Evolutionary conservation across 1,140 invertebrate genomes (phyloP).

Genomic region (Halictus rubicundus): DNA sequence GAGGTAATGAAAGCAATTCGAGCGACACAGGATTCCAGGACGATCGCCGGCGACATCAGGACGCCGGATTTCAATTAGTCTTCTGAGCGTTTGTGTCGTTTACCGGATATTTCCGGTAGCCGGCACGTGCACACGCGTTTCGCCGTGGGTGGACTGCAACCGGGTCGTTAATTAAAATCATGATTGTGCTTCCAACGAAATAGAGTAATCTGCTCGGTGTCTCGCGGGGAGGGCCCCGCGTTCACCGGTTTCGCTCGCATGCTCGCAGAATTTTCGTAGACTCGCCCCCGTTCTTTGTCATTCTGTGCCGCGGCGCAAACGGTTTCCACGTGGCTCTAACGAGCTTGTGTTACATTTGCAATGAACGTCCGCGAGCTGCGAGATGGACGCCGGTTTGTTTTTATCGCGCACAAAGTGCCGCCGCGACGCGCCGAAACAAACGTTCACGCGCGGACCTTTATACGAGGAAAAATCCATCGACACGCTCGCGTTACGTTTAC

Average conservation of each 20-base stretch:
- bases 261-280: too few species aligned
- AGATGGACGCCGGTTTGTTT: neutral
- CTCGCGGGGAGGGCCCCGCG: neutral
- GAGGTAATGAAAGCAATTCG: neutral
- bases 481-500: slow-evolving; percentile 8
- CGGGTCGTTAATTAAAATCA: slow-evolving; percentile 61
- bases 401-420: neutral
- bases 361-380: neutral
- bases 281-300: neutral
- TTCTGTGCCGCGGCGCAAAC: neutral
- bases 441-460: neutral
- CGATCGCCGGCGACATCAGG: neutral
- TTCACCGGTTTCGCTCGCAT: neutral
- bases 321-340: neutral
- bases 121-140: neutral
- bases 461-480: slow-evolving; percentile 9
- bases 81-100: neutral
- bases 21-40: neutral
- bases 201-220: neutral
- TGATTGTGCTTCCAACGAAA: slow-evolving; percentile 51
- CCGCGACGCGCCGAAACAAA: neutral
- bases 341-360: neutral
- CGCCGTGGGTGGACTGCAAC: slow-evolving; percentile 9
- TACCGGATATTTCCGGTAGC: neutral
- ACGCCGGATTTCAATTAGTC: slow-evolving; percentile 7